These are phyloP conservation scores for Hippocampus barbouri DNA, from an alignment of 2,113 vertebrate genomes.

Conservation along the genomic window DNA sequence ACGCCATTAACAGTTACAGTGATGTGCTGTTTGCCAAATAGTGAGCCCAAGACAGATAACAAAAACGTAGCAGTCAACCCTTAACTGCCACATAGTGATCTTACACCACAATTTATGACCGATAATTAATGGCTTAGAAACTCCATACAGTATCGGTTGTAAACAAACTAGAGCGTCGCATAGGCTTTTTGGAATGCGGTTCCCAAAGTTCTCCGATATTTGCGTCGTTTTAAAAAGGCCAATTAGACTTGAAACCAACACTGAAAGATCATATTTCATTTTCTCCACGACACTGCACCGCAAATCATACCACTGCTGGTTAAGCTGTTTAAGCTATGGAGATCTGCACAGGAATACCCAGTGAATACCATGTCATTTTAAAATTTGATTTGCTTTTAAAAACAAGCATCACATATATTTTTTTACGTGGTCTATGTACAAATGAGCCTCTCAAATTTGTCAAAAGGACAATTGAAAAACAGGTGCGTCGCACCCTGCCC, in stretches of 20 bases:
- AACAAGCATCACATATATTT: not conserved
- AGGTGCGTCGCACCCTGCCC: not conserved
- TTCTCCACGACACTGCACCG: not conserved
- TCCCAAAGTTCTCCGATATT: not conserved
- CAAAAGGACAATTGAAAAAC: slow-evolving; percentile 1
- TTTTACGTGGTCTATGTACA: not conserved
- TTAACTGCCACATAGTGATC: not conserved
- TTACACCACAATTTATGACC: not conserved
- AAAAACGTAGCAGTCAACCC: not conserved
- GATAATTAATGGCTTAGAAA: not conserved
- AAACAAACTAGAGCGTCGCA: not conserved
- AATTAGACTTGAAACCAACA: not conserved
- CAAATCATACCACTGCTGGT: not conserved
- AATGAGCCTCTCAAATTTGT: not conserved
- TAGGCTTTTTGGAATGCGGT: not conserved
- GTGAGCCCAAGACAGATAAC: not conserved
- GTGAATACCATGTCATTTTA: not conserved
- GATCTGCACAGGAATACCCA: not conserved
- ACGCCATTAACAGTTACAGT: not conserved
- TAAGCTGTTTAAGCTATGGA: not conserved
- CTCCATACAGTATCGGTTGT: not conserved
- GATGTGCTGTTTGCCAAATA: not conserved
- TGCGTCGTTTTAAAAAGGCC: not conserved
- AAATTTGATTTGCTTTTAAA: not conserved
- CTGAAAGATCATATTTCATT: not conserved